A percentile compares a stretch with the other conserved stretches of the same genome.
phyloP scores from a whole-genome alignment of 2,113 vertebrate species.

The Zosterops pallidus region DNA sequence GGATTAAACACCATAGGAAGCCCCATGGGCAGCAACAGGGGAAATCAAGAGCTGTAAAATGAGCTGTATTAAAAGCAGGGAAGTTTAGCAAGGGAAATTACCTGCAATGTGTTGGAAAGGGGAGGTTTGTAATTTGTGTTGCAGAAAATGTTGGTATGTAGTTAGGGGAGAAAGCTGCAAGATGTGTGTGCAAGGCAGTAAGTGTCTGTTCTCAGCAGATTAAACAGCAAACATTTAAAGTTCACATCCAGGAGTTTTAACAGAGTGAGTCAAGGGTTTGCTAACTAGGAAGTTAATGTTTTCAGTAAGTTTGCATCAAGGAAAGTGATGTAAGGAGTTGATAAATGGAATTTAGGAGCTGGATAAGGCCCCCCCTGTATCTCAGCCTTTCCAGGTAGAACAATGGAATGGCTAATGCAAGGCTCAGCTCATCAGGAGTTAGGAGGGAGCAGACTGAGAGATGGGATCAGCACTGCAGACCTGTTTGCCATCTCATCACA shows the following conservation, averaged over 20 bases:
- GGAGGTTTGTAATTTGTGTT: too few species aligned
- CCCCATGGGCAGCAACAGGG: neutral
- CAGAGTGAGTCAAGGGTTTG: neutral
- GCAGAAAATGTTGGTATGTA: too few species aligned
- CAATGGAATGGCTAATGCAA: neutral
- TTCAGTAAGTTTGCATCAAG: accelerated
- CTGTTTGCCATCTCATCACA: neutral
- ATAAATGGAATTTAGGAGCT: neutral
- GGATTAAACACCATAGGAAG: neutral
- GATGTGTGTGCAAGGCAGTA: too few species aligned
- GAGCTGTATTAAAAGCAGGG: neutral
- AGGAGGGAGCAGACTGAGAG: neutral
- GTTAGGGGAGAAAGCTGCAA: too few species aligned
- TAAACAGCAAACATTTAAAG: neutral
- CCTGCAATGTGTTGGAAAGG: too few species aligned
- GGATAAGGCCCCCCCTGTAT: neutral
- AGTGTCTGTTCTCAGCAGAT: neutral
- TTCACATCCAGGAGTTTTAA: neutral
- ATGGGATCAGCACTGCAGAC: neutral
- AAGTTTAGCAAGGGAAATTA: neutral
- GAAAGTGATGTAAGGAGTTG: neutral
- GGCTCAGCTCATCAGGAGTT: neutral
- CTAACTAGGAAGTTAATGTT: neutral
- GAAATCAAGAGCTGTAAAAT: neutral
- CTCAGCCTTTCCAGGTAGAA: neutral